Conservation (phyloP, 2,888 invertebrate species). For the Drosophila kambysellisi region DNA sequence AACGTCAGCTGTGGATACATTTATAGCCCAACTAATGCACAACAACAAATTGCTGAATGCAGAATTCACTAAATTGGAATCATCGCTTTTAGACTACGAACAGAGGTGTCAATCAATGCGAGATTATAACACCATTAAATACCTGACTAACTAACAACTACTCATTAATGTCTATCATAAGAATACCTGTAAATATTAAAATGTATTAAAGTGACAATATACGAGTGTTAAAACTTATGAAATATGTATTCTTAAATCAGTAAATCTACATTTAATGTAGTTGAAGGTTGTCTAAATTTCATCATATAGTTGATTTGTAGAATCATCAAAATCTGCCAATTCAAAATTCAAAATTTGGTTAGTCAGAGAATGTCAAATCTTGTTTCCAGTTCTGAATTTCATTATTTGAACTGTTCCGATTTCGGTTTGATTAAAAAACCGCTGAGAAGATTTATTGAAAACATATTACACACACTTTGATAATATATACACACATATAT, state of each 20-base stretch:
- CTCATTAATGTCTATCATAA: neutral
- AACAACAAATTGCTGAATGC: slow-evolving; percentile 67
- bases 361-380: neutral
- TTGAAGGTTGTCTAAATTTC: neutral
- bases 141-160: slow-evolving; percentile 26
- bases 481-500: neutral
- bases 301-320: neutral
- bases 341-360: neutral
- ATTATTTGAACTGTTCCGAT: neutral
- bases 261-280: neutral
- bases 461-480: neutral
- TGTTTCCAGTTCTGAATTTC: neutral
- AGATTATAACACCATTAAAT: slow-evolving; percentile 58
- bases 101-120: slow-evolving; percentile 67
- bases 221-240: neutral
- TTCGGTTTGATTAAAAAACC: too few relatives aligned
- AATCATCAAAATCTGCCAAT: neutral
- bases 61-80: slow-evolving; percentile 69
- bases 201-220: neutral
- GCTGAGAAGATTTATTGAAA: neutral
- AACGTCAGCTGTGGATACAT: slow-evolving; percentile 49
- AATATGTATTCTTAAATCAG: neutral
- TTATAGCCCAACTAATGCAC: slow-evolving; percentile 65
- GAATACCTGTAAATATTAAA: slow-evolving; percentile 1
- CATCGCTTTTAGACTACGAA: slow-evolving; percentile 70